phyloP scores from a whole-genome alignment of 2,888 invertebrate genomes.

The Seira sanloemensis region DNA sequence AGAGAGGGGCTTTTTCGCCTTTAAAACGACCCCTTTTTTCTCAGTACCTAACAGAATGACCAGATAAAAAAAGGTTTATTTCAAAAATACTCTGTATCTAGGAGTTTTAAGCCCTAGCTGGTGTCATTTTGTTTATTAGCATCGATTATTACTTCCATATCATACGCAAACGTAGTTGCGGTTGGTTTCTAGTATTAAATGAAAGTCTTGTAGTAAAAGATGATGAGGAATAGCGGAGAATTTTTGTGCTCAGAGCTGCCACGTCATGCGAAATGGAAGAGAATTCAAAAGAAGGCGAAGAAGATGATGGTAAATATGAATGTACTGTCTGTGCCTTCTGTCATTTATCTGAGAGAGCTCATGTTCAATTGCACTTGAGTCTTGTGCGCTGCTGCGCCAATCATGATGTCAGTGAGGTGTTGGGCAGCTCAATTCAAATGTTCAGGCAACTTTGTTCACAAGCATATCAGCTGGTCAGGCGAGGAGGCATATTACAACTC shows the following conservation, averaged over 20 bases:
- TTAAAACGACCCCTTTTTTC: conserved; percentile 4
- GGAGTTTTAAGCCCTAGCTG: no score
- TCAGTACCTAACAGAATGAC: no score
- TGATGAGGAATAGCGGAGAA: neutral
- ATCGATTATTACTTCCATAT: no score
- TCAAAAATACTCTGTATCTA: no score
- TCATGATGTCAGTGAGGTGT: neutral
- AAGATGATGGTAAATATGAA: no score
- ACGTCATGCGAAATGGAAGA: conserved; percentile 59
- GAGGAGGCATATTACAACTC: conserved; percentile 48
- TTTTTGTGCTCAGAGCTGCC: conserved; percentile 33
- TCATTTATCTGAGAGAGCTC: no score
- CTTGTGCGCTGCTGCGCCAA: neutral
- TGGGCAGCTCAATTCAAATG: neutral
- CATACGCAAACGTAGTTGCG: no score
- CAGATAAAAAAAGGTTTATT: no score
- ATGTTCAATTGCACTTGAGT: neutral
- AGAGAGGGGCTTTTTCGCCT: neutral
- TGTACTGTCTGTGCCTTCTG: neutral
- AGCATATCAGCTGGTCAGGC: conserved; percentile 43
- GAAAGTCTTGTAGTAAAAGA: no score
- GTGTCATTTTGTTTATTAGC: no score
- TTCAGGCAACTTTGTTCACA: neutral
- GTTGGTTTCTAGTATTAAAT: no score
- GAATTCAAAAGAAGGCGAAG: conserved; percentile 15